Evolutionary conservation across 2,888 invertebrate species (phyloP).

Genomic region (Melipona beecheii): DNA sequence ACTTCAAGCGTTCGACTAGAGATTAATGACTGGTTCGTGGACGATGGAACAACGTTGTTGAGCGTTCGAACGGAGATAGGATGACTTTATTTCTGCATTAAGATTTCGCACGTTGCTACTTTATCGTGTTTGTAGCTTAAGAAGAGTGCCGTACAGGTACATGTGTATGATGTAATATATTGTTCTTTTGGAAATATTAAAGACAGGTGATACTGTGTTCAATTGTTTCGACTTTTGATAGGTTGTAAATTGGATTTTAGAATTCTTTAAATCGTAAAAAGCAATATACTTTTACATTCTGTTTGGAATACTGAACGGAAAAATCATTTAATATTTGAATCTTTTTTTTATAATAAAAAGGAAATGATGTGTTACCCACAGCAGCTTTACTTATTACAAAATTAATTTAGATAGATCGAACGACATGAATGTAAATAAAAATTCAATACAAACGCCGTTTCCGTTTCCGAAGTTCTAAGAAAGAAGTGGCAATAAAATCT

Average conservation of each 20-base stretch:
- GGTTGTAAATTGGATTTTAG: neutral
- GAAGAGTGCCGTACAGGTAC: neutral
- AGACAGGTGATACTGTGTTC: neutral
- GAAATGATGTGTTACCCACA: rapidly evolving
- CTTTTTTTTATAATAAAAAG: too few relatives aligned
- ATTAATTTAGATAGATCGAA: neutral
- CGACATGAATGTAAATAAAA: neutral
- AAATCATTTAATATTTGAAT: too few relatives aligned
- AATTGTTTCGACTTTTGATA: neutral
- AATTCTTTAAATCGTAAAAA: too few relatives aligned
- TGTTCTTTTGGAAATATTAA: slow-evolving; percentile 1
- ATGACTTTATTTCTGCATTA: neutral
- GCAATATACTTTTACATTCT: too few relatives aligned
- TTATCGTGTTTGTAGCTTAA: neutral
- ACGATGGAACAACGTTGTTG: neutral
- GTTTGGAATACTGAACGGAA: too few relatives aligned
- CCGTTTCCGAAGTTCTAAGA: neutral
- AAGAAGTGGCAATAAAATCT: neutral
- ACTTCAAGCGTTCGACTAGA: neutral
- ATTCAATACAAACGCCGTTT: neutral
- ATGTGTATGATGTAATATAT: neutral
- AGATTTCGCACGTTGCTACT: neutral
- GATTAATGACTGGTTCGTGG: slow-evolving; percentile 6
- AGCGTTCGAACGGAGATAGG: neutral
- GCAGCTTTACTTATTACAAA: neutral